phyloP scores from a whole-genome alignment of 2,888 invertebrate genomes.

The Eupithecia tripunctaria region DNA sequence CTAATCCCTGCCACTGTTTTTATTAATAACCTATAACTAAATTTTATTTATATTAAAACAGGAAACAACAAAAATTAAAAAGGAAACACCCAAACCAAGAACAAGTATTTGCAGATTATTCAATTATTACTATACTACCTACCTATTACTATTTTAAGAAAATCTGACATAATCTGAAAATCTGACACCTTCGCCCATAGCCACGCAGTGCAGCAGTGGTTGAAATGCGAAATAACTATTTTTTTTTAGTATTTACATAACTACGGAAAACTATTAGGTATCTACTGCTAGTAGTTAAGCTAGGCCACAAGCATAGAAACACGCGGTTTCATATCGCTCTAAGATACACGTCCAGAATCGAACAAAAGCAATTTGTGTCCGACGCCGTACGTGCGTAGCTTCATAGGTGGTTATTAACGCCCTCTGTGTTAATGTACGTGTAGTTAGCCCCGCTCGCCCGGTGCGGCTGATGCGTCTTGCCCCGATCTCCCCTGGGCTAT shows the following conservation, averaged over 20 bases:
- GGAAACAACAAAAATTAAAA: not conserved
- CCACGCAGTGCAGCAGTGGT: not conserved
- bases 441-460: slow-evolving; percentile 43
- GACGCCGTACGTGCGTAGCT: slow-evolving; percentile 78
- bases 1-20: not conserved
- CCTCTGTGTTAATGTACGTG: slow-evolving; percentile 63
- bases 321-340: slow-evolving; percentile 40
- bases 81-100: not conserved
- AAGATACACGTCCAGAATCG: slow-evolving; percentile 69
- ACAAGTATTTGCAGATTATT: not conserved
- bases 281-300: no score
- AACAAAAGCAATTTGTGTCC: slow-evolving; percentile 83
- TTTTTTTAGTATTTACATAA: not conserved
- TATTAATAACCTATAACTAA: not conserved
- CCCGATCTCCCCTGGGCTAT: slow-evolving; percentile 66
- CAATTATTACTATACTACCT: no score
- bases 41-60: not conserved
- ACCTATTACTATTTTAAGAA: no score
- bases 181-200: no score
- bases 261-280: not conserved
- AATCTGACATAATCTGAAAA: no score
- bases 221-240: no score
- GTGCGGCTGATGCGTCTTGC: slow-evolving; percentile 48
- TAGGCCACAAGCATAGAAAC: not conserved
- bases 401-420: slow-evolving; percentile 80